Base-by-base conservation (phyloP, 2,888 invertebrate species). In the Itoplectis maculator region DNA sequence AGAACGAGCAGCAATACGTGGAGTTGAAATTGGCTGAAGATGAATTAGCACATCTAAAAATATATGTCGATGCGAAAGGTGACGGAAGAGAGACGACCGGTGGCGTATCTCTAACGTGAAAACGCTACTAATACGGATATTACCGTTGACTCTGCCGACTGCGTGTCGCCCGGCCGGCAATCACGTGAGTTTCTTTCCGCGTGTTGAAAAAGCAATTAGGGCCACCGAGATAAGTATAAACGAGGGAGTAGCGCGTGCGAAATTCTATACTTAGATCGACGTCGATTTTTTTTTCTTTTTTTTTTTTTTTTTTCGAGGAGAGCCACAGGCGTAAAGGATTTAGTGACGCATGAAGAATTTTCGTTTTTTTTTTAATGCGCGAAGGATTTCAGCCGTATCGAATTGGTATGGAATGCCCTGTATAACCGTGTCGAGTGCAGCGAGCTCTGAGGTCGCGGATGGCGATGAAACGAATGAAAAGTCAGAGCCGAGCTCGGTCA, bases 141-240 rank as follows among this genome's bases (percentile, higher is more conserved):
- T 45, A 56, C 42, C 56, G 56, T n/a, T 20, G 20, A 35, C 56
- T n/a, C n/a, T n/a, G n/a, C n/a, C n/a, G n/a, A n/a, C n/a, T n/a
- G n/a, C n/a, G n/a, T n/a, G 35, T 7, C 11, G 20, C 13, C 40
- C 56, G 35, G 4, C 3, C 4, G 23, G 49, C 40, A 68, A 79
- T 74, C 69, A 74, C 74, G 82, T 76, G 79, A 77, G 45, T 75
- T 70, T 65, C 15, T 66, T 73, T 47, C 72, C 74, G 73, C 35
- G 20, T 81, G 77, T 85, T 81, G 79, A 69, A 72, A 23, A 20
- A 83, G 45, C 74, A 80, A 83, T 83, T 82, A 85, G 79, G 49
- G 51, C 54, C 47, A 54, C 49, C n/a, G 74, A 77, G 69, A 73
- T 65, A 76, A 82, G 69, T 77, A 65, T 76, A 79, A 79, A 77